Evolutionary conservation across 2,797 vertebrate genomes (phyloP), one percentile per base, ranked within the genome.

Genomic region (Champsocephalus esox): DNA sequence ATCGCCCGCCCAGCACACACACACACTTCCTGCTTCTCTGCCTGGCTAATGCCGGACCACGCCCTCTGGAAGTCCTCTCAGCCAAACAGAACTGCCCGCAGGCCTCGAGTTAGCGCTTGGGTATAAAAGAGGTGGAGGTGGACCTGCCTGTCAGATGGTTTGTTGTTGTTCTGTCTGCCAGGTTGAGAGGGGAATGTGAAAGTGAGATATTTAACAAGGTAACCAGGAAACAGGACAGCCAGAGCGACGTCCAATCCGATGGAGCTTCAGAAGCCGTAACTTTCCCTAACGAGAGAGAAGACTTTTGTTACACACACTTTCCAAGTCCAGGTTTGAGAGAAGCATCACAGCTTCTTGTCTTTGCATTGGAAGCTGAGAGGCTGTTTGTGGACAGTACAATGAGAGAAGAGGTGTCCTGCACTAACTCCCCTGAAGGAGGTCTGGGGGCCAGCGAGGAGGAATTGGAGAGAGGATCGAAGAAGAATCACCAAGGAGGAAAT

Each of bases 401-500:
- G 96, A 95, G 96, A 85, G 96, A 97, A 87, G 96, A 96, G 73
- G 92, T 85, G 87, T 86, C 90, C 85, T 95, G 94, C 88, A 94
- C 94, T 17, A 95, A 93, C 49, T 96, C 95, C 50, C 96, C 96
- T 1, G 96, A 96, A 85, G 95, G 93, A 91, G 95, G 95, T 65
- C 70, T 93, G 80, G 94, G 87, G 59, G 95, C 90, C 87, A 95
- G 96, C 3, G 96, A 96, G 54, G 95, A 94, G 77, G 95, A 96
- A 11, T 91, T 93, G 72, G 96, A 97, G 77, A 82, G 93, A 62
- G 74, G 70, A 19, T 92, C 92, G 16, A 95, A 94, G 87, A 96
- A 94, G 71, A 87, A 54, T 64, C 79, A 77, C n/a, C 92, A 89
- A 69, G 7, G 60, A 10, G 92, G 79, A 38, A 92, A 92, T 51